These are phyloP conservation scores for Tetramorium simillimum DNA, from an alignment of 1,140 invertebrate genomes.

Conservation along the genomic window DNA sequence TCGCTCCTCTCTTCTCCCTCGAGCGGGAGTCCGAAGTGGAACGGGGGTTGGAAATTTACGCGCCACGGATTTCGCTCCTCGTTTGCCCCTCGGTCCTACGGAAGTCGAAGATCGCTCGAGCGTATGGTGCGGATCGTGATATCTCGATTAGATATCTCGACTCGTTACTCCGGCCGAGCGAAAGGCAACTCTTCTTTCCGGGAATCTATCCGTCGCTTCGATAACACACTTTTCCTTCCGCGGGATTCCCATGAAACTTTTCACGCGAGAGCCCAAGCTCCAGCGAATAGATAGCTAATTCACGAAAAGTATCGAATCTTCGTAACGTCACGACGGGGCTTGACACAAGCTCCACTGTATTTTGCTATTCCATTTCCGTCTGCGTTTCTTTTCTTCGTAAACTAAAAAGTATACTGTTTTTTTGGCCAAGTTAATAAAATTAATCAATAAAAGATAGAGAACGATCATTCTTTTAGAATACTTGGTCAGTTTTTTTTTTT, in stretches of 20 bases:
- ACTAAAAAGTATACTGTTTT: neutral
- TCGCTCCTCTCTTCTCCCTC: neutral
- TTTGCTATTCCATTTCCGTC: neutral
- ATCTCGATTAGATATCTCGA: slow-evolving; percentile 68
- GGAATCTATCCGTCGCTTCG: slow-evolving; percentile 36
- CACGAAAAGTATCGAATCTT: neutral
- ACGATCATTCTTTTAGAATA: neutral
- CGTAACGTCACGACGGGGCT: neutral
- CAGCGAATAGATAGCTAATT: slow-evolving; percentile 25
- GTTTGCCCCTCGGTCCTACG: slow-evolving; percentile 63
- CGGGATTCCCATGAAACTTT: neutral
- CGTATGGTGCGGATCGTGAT: slow-evolving; percentile 63
- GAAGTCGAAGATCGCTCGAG: slow-evolving; percentile 66
- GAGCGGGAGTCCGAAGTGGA: neutral
- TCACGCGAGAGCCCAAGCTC: slow-evolving; percentile 3
- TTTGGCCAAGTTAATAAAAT: neutral
- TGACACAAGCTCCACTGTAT: neutral
- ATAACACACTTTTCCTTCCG: neutral
- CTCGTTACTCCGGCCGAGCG: slow-evolving; percentile 52
- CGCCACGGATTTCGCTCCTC: slow-evolving; percentile 71
- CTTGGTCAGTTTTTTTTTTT: no score
- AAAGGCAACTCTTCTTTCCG: slow-evolving; percentile 56
- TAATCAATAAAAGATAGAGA: neutral
- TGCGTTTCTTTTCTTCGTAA: neutral
- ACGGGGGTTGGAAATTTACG: slow-evolving; percentile 65